A percentile compares a stretch with the other conserved stretches of the same genome.
These are phyloP conservation scores for Spheniscus humboldti DNA, from an alignment of 2,797 vertebrate genomes.

Conservation along the genomic window DNA sequence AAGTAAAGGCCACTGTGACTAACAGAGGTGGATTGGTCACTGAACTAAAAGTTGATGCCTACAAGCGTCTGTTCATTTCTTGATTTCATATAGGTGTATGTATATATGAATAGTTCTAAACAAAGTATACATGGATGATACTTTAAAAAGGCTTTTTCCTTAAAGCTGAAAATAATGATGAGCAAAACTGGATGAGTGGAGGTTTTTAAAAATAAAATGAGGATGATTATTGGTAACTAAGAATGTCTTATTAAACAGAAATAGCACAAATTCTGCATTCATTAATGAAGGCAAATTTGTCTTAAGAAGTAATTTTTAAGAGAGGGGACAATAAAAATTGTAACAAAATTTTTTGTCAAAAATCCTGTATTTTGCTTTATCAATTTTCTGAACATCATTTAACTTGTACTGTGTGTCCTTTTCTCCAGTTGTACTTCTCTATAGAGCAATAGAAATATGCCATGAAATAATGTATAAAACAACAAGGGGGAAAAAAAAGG, in stretches of 20 bases:
- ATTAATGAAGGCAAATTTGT: not conserved
- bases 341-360: not conserved
- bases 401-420: not conserved
- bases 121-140: not conserved
- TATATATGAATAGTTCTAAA: not conserved
- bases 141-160: not conserved
- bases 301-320: not conserved
- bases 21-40: not conserved
- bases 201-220: not conserved
- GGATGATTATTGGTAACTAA: not conserved
- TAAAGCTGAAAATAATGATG: not conserved
- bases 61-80: not conserved
- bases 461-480: not conserved
- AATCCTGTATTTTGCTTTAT: not conserved
- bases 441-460: not conserved
- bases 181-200: not conserved
- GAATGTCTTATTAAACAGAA: not conserved
- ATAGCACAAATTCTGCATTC: not conserved
- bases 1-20: not conserved
- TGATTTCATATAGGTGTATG: not conserved
- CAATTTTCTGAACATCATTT: not conserved
- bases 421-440: not conserved
- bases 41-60: not conserved
- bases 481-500: not conserved
- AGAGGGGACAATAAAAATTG: not conserved